Evolutionary conservation across 2,113 vertebrate species (phyloP), one percentile per base, ranked within the genome.

Genomic region (Lepisosteus oculatus): DNA sequence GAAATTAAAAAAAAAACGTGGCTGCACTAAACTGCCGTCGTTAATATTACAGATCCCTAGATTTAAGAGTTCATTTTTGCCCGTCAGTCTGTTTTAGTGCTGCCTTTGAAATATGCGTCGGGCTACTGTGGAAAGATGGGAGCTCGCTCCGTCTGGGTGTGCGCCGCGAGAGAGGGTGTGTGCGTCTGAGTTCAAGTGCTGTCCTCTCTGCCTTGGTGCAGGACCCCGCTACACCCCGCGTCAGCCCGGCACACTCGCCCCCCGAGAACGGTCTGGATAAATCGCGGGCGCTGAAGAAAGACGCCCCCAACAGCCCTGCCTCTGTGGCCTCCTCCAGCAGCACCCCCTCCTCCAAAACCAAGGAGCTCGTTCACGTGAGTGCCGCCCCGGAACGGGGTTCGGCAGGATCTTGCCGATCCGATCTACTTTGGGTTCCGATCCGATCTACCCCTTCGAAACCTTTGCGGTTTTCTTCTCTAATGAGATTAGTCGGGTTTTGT

Each of bases 291-390:
- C 84, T 95, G 82, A 98, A 98, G 86, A 98, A 97, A 74, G 97
- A 99, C 0, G 94, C 94, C 0, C 96, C 97, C 0, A 96, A 95
- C 89, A 98, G 97, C 90, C 97, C 97, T 0, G 96, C 96, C 82
- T 99, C 97, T 0, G 93, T 98, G 6, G 94, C 96, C 67, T 98
- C 97, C n/a, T 98, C 96, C 43, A 95, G 97, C 83, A 98, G 96
- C 90, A 98, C 95, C 3, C 97, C 96, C 3, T 97, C 96, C 62
- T 98, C 97, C 80, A 99, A 99, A 90, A 94, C 95, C 17, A 99
- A 98, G 88, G 97, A 97, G 85, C 92, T 97, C 80, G 84, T 94
- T 85, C 96, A 98, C 15, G 95, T 98, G 92, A 6, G 89, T 78
- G 11, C 7, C 87, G 81, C n/a, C 89, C 17, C n/a, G 47, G 8